These are phyloP conservation scores for Meghimatium bilineatum DNA, from an alignment of 2,888 invertebrate species.

Conservation along the genomic window DNA sequence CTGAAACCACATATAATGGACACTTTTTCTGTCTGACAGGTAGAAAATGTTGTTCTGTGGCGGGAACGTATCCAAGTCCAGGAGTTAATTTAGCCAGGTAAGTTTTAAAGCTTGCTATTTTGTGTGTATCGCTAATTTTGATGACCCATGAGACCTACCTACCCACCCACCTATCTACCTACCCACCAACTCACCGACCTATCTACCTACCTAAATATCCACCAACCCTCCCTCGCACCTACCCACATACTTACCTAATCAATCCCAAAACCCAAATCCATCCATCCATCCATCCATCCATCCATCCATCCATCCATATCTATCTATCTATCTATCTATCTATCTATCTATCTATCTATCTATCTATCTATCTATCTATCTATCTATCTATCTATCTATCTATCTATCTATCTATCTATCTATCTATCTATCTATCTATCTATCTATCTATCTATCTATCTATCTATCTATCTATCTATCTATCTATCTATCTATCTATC, in stretches of 20 bases:
- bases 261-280: not conserved
- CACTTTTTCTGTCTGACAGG: too few relatives aligned
- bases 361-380: slow-evolving; percentile 24
- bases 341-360: slow-evolving; percentile 23
- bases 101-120: too few relatives aligned
- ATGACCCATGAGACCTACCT: too few relatives aligned
- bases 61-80: too few relatives aligned
- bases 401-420: slow-evolving; percentile 6
- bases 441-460: slow-evolving; percentile 11
- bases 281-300: not conserved
- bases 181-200: not conserved
- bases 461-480: not conserved
- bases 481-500: not conserved
- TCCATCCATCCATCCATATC: not conserved
- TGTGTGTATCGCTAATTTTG: too few relatives aligned
- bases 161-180: not conserved
- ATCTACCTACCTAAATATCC: not conserved
- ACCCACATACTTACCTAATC: not conserved
- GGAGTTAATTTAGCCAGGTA: too few relatives aligned
- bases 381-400: slow-evolving; percentile 16
- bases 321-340: slow-evolving; percentile 16
- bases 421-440: slow-evolving; percentile 9
- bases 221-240: not conserved
- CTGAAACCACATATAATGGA: too few relatives aligned
- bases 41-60: too few relatives aligned